Conservation (phyloP, 2,888 invertebrate species). For the Thereva unica region DNA sequence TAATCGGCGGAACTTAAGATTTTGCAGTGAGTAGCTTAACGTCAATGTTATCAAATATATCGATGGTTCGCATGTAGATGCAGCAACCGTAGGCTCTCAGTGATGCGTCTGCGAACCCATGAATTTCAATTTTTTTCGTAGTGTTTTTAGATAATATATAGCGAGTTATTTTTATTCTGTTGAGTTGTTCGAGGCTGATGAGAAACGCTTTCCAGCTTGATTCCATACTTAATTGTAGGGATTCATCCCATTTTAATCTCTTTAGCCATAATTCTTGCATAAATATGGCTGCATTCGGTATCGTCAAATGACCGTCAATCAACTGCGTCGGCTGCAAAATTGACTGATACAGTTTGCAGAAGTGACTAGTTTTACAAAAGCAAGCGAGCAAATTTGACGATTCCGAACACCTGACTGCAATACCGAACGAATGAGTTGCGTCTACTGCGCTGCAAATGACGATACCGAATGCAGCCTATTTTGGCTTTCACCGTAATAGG, state of each 20-base stretch:
- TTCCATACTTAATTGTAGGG: slow-evolving; percentile 1
- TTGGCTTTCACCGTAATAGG: slow-evolving; percentile 22
- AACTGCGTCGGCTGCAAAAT: no score
- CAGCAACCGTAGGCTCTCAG: slow-evolving; percentile 23
- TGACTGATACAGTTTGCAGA: no score
- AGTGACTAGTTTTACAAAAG: no score
- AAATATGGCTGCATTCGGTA: no score
- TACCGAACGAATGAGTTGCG: no score
- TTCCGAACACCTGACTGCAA: no score
- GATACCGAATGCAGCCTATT: no score
- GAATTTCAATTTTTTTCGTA: slow-evolving; percentile 12
- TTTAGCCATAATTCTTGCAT: slow-evolving; percentile 32
- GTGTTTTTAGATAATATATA: slow-evolving; percentile 1
- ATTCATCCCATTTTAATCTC: slow-evolving; percentile 32
- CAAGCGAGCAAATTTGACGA: no score
- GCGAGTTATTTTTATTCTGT: slow-evolving; percentile 21
- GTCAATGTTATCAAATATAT: background rate
- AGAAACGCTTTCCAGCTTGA: slow-evolving; percentile 10
- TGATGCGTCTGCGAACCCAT: slow-evolving; percentile 37
- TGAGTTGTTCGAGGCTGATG: background rate
- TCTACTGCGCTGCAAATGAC: no score
- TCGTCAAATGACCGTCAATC: no score
- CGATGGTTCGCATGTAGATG: slow-evolving; percentile 11
- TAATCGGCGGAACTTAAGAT: slow-evolving; percentile 34
- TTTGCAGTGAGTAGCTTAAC: slow-evolving; percentile 16